These are phyloP conservation scores for Xanthia icteritia DNA, from an alignment of 2,888 invertebrate genomes.

Conservation along the genomic window DNA sequence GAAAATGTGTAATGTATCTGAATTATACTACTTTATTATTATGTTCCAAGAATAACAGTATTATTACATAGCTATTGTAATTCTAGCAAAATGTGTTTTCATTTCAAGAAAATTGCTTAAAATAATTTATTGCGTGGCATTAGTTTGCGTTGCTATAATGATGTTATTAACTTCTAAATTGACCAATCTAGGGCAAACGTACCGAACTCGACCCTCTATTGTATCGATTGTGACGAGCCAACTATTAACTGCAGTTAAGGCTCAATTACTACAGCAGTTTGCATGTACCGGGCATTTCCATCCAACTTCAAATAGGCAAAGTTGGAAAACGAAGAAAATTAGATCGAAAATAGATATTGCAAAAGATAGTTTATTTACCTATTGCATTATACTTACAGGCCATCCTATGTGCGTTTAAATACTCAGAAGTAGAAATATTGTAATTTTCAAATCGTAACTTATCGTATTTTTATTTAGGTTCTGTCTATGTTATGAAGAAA, in stretches of 20 bases:
- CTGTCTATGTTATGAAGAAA: background rate
- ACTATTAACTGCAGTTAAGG: slow-evolving; percentile 49
- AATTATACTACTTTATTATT: slow-evolving; percentile 5
- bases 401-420: background rate
- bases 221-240: slow-evolving; percentile 38
- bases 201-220: slow-evolving; percentile 18
- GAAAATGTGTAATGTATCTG: slow-evolving; percentile 12
- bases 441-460: background rate
- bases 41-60: slow-evolving; percentile 19
- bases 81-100: slow-evolving; percentile 32
- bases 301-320: slow-evolving; percentile 41
- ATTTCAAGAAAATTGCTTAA: slow-evolving; percentile 19
- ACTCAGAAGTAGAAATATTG: background rate
- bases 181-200: slow-evolving; percentile 13
- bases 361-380: background rate
- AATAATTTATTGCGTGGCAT: slow-evolving; percentile 17
- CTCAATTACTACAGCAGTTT: slow-evolving; percentile 48
- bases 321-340: slow-evolving; percentile 26
- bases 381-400: background rate
- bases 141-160: slow-evolving; percentile 8
- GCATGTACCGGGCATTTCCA: slow-evolving; percentile 25
- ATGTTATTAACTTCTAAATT: slow-evolving; percentile 14
- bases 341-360: background rate
- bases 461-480: background rate
- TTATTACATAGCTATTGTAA: background rate